Base-by-base conservation (phyloP, 2,797 vertebrate species). In the Poeciliopsis turneri region DNA sequence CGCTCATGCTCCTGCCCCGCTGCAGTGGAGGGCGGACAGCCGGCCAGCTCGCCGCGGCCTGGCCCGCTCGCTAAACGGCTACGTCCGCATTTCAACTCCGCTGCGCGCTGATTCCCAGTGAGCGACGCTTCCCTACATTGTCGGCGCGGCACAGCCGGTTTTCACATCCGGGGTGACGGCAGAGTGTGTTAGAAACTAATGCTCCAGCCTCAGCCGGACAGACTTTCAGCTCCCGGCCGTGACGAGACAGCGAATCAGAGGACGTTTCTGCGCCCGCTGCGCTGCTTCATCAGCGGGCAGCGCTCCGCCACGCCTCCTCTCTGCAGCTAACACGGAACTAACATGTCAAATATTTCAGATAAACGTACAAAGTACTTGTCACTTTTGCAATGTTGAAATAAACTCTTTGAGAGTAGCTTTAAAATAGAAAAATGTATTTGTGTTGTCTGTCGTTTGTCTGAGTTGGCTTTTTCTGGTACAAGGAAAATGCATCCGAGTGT, bases 1-100 rank as follows among this genome's bases (percentile, higher is more conserved):
- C 92, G 92, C 94, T 68, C 83, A 94, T 78, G 80, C 86, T 88
- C 91, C 86, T 71, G 82, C 2, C 88, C 89, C 18, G 81, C 86
- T 33, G 61, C 78, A 86, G 69, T 78, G 87, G 89, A 30, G 36
- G 41, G 33, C 11, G 36, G 41, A 45, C 84, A 28, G 75, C 70
- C 85, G 78, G 86, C 71, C 85, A 57, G 86, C 84, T 77, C 47
- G 49, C n/a, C 73, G 74, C 81, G 84, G 88, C 90, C 90, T 83
- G 84, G 55, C 81, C 86, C 79, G 64, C 72, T 36, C 41, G 84
- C 87, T 87, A 77, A 64, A 68, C 78, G 18, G 79, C 90, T 93
- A 89, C 82, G 77, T 84, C 79, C 41, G 85, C 88, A 92, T 93
- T n/a, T 75, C 82, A 57, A 78, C 78, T 69, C 75, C 77, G 72